Conservation (phyloP, 2,888 invertebrate genomes). For the Synanthedon vespiformis region DNA sequence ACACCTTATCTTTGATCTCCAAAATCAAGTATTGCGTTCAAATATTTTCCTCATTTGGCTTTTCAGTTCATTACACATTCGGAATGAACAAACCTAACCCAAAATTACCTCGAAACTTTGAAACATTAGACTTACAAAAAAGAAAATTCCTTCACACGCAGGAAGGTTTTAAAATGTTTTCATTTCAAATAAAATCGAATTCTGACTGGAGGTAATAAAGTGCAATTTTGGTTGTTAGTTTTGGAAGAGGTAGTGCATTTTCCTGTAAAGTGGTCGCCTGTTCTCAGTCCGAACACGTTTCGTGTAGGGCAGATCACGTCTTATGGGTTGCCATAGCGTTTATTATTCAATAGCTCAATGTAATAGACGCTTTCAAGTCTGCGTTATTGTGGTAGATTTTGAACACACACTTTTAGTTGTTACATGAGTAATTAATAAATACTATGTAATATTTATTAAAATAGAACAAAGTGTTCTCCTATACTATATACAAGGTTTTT, state of each 20-base stretch:
- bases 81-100: slow-evolving; percentile 8
- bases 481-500: too few species aligned
- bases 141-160: slow-evolving; percentile 14
- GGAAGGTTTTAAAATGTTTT: slow-evolving; percentile 19
- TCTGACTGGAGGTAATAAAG: slow-evolving; percentile 27
- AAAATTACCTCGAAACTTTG: slow-evolving; percentile 16
- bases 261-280: slow-evolving; percentile 19
- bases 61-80: background rate
- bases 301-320: slow-evolving; percentile 31
- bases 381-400: background rate
- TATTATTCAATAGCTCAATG: slow-evolving; percentile 56
- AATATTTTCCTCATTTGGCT: background rate
- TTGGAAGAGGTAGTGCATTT: slow-evolving; percentile 24
- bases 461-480: too few species aligned
- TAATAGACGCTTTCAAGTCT: slow-evolving; percentile 40
- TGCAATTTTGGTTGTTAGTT: slow-evolving; percentile 26
- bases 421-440: too few species aligned
- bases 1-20: too few species aligned
- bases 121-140: slow-evolving; percentile 38
- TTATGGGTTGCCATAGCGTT: slow-evolving; percentile 37
- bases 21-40: too few species aligned
- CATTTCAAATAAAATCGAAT: slow-evolving; percentile 22
- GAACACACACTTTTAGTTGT: too few species aligned
- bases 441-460: too few species aligned
- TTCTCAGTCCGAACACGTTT: slow-evolving; percentile 24